Evolutionary conservation across 2,797 vertebrate genomes (phyloP).

Genomic region (Crocidura indochinensis): DNA sequence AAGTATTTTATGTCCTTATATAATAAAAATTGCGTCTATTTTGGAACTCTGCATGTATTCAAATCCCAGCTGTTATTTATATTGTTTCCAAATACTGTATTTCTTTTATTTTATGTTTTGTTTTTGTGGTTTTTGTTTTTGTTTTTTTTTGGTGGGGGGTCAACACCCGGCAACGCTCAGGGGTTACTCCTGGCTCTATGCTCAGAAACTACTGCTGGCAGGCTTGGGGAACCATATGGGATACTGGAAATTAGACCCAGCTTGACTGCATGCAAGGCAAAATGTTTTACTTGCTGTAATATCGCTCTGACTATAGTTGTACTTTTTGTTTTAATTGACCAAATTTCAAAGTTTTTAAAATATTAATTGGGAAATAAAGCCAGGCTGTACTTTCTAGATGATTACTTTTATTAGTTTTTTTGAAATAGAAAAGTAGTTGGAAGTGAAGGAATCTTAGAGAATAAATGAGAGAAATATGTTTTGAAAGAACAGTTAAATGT

Average conservation of each 20-base stretch:
- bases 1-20: background rate
- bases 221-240: no score
- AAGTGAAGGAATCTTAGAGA: conserved; percentile 20
- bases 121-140: no score
- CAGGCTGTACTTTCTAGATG: conserved; percentile 30
- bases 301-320: no score
- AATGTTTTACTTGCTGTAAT: no score
- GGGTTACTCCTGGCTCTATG: no score
- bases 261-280: no score
- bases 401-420: conserved; percentile 24
- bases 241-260: no score
- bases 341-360: background rate
- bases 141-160: no score
- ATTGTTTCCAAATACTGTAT: conserved; percentile 37
- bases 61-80: background rate
- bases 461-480: background rate
- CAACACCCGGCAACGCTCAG: no score
- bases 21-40: conserved; percentile 28
- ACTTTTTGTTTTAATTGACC: background rate
- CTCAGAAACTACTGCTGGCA: no score
- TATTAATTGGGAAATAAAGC: conserved; percentile 7
- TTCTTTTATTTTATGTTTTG: no score
- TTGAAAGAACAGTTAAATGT: conserved; percentile 49
- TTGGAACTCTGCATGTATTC: conserved; percentile 46
- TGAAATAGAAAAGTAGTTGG: conserved; percentile 29